Conservation (phyloP, 1,140 invertebrate species). For the Spodoptera litura region DNA sequence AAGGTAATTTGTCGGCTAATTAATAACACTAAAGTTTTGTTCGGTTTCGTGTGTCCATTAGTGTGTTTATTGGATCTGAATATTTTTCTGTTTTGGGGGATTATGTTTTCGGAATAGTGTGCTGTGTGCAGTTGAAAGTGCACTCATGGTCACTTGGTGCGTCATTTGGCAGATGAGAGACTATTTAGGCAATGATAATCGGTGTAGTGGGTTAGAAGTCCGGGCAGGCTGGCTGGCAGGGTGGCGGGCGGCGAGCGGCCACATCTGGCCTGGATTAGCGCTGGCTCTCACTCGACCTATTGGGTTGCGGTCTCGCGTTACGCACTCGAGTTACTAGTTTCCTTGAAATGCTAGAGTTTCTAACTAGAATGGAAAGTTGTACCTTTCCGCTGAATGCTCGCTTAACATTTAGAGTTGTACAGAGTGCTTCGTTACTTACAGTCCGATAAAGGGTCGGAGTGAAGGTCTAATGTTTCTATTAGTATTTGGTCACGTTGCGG, state of each 20-base stretch:
- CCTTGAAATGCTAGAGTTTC: conserved; percentile 62
- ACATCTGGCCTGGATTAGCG: conserved; percentile 78
- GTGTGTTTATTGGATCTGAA: not conserved
- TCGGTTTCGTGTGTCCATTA: conserved; percentile 3
- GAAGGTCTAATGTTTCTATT: conserved; percentile 52
- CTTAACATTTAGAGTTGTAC: conserved; percentile 59
- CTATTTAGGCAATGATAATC: conserved; percentile 77
- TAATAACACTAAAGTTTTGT: conserved; percentile 38
- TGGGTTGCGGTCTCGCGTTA: conserved; percentile 70
- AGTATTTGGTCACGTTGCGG: conserved; percentile 58
- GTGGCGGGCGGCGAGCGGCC: conserved; percentile 48
- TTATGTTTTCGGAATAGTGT: not conserved
- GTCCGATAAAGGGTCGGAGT: conserved; percentile 18
- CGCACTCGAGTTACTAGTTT: conserved; percentile 72
- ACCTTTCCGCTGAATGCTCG: conserved; percentile 50
- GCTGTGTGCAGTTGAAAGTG: not conserved
- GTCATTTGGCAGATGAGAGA: conserved; percentile 76
- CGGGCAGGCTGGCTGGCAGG: conserved; percentile 52
- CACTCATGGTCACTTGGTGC: conserved; percentile 33
- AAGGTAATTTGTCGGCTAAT: conserved; percentile 51
- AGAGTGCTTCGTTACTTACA: conserved; percentile 56
- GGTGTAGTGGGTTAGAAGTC: conserved; percentile 84
- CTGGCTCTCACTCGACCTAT: conserved; percentile 65
- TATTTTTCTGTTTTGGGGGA: conserved; percentile 2
- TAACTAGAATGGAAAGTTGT: conserved; percentile 52